phyloP scores from a whole-genome alignment of 1,140 invertebrate species.

The Proctacanthus coquilletti region DNA sequence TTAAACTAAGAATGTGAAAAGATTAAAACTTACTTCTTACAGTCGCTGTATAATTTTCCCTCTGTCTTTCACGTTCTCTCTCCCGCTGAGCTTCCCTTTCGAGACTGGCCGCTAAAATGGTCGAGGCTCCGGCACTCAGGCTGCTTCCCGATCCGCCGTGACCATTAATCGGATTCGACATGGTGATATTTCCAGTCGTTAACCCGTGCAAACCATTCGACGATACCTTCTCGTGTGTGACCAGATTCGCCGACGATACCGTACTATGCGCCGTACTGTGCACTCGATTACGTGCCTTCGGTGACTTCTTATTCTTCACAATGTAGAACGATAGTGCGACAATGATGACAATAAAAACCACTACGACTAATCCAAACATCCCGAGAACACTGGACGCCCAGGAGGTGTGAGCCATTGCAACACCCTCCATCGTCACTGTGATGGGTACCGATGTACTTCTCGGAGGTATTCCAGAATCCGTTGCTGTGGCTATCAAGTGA shows the following conservation, averaged over 20 bases:
- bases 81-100: conserved; percentile 17
- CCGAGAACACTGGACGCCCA: conserved; percentile 22
- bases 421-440: conserved; percentile 24
- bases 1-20: neutral
- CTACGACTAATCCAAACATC: conserved; percentile 23
- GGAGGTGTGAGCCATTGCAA: conserved; percentile 19
- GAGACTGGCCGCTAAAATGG: conserved; percentile 28
- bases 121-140: conserved; percentile 34
- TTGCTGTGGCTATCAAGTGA: conserved; percentile 61
- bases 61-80: conserved; percentile 19
- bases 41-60: conserved; percentile 28
- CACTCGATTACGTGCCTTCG: conserved; percentile 20
- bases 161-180: conserved; percentile 26
- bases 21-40: conserved; percentile 25
- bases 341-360: conserved; percentile 23
- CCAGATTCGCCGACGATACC: conserved; percentile 23
- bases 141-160: conserved; percentile 32
- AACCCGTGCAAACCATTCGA: conserved; percentile 10
- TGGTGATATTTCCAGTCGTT: conserved; percentile 20
- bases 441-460: conserved; percentile 26
- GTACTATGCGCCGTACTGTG: conserved; percentile 27
- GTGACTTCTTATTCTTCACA: conserved; percentile 18
- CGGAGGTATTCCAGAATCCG: conserved; percentile 41
- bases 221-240: conserved; percentile 25
- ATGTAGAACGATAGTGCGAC: conserved; percentile 24